phyloP scores from a whole-genome alignment of 2,113 vertebrate genomes.

The Rhineura floridana region DNA sequence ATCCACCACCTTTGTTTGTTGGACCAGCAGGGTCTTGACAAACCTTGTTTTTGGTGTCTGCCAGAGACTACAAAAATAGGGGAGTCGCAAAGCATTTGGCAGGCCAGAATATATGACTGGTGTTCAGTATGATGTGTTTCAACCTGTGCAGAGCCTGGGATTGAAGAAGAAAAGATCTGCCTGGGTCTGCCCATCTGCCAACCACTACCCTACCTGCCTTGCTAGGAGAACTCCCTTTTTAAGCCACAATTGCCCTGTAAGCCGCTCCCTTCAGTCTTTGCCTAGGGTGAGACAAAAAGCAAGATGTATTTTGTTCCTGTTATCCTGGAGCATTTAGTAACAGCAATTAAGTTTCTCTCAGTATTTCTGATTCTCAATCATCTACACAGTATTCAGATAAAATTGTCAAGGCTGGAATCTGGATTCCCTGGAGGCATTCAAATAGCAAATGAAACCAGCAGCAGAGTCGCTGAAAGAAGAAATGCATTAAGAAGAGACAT shows the following conservation, averaged over 20 bases:
- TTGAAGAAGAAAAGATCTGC: not conserved
- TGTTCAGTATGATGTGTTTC: no score
- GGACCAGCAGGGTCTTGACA: not conserved
- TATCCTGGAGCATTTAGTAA: not conserved
- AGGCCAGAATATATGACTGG: not conserved
- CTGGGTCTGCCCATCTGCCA: not conserved
- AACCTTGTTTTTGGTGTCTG: not conserved
- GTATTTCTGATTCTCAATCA: not conserved
- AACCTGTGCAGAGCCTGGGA: not conserved
- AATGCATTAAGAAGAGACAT: not conserved
- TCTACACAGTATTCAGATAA: not conserved
- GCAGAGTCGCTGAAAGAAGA: not conserved
- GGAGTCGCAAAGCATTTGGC: not conserved
- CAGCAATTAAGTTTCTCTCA: not conserved
- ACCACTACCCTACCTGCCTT: no score
- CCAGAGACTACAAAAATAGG: not conserved
- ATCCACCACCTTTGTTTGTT: not conserved
- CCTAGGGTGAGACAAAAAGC: no score
- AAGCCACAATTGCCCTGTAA: not conserved
- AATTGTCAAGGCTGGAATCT: not conserved
- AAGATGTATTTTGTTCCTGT: not conserved
- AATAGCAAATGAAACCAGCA: not conserved
- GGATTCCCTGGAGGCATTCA: not conserved
- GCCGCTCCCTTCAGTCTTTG: not conserved
- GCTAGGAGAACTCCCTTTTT: not conserved